phyloP scores from a whole-genome alignment of 2,113 vertebrate species.

The Syrmaticus mikado region DNA sequence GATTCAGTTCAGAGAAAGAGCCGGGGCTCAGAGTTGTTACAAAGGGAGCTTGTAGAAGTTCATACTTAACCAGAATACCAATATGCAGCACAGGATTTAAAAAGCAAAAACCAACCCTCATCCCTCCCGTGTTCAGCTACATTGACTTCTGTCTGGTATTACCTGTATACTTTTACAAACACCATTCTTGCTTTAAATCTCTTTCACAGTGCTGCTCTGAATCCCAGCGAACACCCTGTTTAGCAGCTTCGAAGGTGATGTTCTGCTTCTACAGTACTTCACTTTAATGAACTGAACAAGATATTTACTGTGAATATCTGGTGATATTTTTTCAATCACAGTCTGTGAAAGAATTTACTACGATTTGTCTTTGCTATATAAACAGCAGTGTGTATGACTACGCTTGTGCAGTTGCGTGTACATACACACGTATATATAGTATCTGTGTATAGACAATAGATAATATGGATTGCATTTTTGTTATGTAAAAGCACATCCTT shows the following conservation, averaged over 20 bases:
- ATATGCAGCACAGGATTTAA: neutral
- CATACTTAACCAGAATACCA: neutral
- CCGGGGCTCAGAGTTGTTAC: neutral
- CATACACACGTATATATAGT: conserved; percentile 26
- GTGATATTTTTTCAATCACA: conserved; percentile 41
- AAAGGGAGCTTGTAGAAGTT: conserved; percentile 15
- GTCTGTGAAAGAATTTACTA: conserved; percentile 50
- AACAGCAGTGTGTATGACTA: conserved; percentile 6
- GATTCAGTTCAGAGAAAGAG: neutral
- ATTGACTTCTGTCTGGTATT: conserved; percentile 52
- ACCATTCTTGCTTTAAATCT: conserved; percentile 66
- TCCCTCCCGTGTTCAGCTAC: neutral
- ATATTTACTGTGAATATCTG: conserved; percentile 23
- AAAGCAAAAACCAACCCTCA: neutral
- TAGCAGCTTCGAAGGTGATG: conserved; percentile 57
- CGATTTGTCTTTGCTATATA: conserved; percentile 40
- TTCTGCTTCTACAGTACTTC: conserved; percentile 61
- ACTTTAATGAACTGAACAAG: conserved; percentile 57
- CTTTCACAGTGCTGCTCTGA: conserved; percentile 54
- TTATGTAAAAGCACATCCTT: conserved; percentile 37
- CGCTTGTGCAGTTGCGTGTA: conserved; percentile 34
- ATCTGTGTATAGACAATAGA: conserved; percentile 47
- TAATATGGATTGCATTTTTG: conserved; percentile 47
- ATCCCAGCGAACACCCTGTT: conserved; percentile 53
- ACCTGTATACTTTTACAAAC: conserved; percentile 45